Evolutionary conservation across 2,797 vertebrate genomes (phyloP).

Genomic region (Epinephelus malabaricus): DNA sequence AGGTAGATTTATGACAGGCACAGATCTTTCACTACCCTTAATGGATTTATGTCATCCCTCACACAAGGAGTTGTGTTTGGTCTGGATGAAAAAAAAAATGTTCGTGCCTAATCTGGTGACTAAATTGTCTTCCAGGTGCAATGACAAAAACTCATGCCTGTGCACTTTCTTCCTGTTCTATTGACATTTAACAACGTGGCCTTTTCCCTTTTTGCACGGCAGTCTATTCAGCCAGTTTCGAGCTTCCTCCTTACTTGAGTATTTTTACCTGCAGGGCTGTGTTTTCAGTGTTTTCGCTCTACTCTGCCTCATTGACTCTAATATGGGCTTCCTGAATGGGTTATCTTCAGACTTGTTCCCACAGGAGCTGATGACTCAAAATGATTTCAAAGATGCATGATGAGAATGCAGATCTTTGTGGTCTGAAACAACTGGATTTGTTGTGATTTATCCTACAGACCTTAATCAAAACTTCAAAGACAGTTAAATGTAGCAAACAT

Average conservation of each 20-base stretch:
- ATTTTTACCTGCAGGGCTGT: conserved; percentile 78
- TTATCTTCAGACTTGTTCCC: conserved; percentile 86
- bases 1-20: conserved; percentile 5
- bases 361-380: conserved; percentile 84
- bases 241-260: conserved; percentile 49
- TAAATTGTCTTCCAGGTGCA: conserved; percentile 29
- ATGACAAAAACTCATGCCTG: conserved; percentile 1
- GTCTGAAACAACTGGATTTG: conserved; percentile 62
- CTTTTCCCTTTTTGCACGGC: conserved; percentile 38
- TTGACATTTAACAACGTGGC: not conserved
- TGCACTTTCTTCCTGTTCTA: conserved; percentile 21
- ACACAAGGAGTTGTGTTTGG: conserved; percentile 36
- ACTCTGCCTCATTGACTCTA: conserved; percentile 83
- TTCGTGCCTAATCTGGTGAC: conserved; percentile 4
- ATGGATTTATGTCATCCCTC: conserved; percentile 29
- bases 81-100: conserved; percentile 29
- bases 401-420: conserved; percentile 65
- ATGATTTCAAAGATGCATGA: conserved; percentile 75
- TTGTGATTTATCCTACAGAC: conserved; percentile 57
- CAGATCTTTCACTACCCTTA: not conserved
- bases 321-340: conserved; percentile 84
- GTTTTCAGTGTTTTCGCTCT: conserved; percentile 78
- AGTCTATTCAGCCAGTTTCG: conserved; percentile 44
- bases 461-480: conserved; percentile 63
- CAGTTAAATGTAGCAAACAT: conserved; percentile 24